A percentile compares a stretch with the other conserved stretches of the same genome.
phyloP scores from a whole-genome alignment of 2,113 vertebrate genomes.

The Plotosus lineatus region DNA sequence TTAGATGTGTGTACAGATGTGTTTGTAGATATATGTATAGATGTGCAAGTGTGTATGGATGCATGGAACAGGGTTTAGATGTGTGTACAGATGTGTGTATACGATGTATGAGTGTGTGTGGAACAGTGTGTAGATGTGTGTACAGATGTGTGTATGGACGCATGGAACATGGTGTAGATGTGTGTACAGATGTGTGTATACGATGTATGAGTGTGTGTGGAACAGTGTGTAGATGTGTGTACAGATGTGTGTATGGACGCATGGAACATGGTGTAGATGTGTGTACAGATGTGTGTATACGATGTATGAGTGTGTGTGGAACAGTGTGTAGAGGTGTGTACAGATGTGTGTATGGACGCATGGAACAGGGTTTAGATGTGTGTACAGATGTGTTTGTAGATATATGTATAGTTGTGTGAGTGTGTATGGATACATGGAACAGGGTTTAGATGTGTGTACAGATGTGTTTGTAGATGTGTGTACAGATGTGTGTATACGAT shows the following conservation, averaged over 20 bases:
- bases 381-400: too few relatives aligned
- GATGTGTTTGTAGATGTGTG: background rate
- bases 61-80: too few relatives aligned
- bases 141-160: too few relatives aligned
- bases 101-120: too few relatives aligned
- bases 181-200: too few relatives aligned
- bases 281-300: background rate
- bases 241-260: background rate
- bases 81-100: too few relatives aligned
- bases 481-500: background rate
- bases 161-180: too few relatives aligned
- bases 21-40: background rate
- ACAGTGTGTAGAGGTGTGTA: background rate
- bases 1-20: background rate
- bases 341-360: background rate
- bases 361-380: too few relatives aligned
- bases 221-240: background rate
- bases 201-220: background rate
- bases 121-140: too few relatives aligned
- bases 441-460: background rate
- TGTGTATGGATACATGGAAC: background rate
- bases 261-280: background rate
- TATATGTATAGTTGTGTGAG: background rate
- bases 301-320: background rate
- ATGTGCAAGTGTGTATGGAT: background rate